Conservation (phyloP, 2,888 invertebrate genomes). For the Tribolium freemani region DNA sequence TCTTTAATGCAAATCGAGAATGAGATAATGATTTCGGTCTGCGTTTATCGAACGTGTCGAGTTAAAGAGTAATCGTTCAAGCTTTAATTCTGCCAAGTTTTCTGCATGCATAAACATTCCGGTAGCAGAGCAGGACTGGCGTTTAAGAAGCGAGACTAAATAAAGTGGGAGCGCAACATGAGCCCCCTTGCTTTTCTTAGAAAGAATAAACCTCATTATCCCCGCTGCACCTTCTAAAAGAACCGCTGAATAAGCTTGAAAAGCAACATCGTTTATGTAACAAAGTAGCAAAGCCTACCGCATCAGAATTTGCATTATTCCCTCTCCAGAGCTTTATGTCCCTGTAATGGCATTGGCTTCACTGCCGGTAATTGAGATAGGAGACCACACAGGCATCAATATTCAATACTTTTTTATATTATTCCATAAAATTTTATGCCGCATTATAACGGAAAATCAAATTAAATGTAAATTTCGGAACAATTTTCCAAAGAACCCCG, state of each 20-base stretch:
- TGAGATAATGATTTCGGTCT: background rate
- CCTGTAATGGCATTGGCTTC: constrained; percentile 39
- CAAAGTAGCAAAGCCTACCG: constrained; percentile 52
- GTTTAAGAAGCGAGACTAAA: constrained; percentile 37
- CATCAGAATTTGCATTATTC: constrained; percentile 46
- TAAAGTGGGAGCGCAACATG: constrained; percentile 31
- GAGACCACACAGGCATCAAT: constrained; percentile 38
- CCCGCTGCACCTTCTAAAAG: constrained; percentile 51
- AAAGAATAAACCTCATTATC: constrained; percentile 55
- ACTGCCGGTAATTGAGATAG: constrained; percentile 40
- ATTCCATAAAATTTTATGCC: constrained; percentile 48
- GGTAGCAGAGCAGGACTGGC: background rate
- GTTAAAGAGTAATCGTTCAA: constrained; percentile 3
- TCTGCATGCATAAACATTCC: constrained; percentile 25
- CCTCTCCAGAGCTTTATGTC: constrained; percentile 41
- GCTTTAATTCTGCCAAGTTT: constrained; percentile 18
- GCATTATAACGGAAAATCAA: constrained; percentile 7
- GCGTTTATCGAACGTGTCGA: background rate
- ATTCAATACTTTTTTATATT: constrained; percentile 38
- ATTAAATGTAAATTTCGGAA: background rate
- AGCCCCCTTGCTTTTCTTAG: constrained; percentile 46
- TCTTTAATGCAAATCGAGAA: background rate
- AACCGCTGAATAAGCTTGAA: constrained; percentile 54
- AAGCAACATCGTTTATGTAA: constrained; percentile 53
- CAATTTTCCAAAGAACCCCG: background rate